Evolutionary conservation across 2,797 vertebrate genomes (phyloP).

Genomic region (Acanthopagrus latus): DNA sequence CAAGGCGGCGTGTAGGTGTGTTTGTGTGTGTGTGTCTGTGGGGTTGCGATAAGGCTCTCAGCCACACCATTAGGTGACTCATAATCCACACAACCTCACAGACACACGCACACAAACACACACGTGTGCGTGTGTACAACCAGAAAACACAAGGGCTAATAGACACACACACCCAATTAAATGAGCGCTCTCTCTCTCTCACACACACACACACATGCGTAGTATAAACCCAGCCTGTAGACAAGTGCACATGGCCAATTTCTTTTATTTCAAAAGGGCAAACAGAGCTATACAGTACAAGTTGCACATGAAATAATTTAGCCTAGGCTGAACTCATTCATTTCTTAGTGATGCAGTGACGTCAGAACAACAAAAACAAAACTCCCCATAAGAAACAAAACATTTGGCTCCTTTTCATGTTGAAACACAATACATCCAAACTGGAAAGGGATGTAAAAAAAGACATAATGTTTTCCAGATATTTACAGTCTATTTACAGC

Average conservation of each 20-base stretch:
- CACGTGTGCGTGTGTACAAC: constrained; percentile 40
- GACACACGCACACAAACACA: constrained; percentile 54
- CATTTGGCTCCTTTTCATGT: constrained; percentile 76
- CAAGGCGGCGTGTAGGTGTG: constrained; percentile 73
- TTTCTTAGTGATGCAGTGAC: constrained; percentile 80
- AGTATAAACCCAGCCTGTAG: constrained; percentile 61
- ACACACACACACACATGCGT: constrained; percentile 17
- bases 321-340: constrained; percentile 78
- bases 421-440: constrained; percentile 83
- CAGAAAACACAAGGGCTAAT: constrained; percentile 43
- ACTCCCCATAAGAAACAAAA: constrained; percentile 76
- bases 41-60: constrained; percentile 85
- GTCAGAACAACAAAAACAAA: constrained; percentile 79
- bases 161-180: constrained; percentile 57
- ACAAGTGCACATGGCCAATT: constrained; percentile 77
- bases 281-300: constrained; percentile 85
- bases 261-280: constrained; percentile 86
- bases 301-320: constrained; percentile 85
- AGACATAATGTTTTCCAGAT: constrained; percentile 83
- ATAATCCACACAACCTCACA: constrained; percentile 77
- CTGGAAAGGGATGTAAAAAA: constrained; percentile 83
- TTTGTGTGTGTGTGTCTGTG: constrained; percentile 78
- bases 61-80: constrained; percentile 85
- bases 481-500: constrained; percentile 85
- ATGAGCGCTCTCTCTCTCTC: constrained; percentile 10